Conservation (phyloP, 2,888 invertebrate genomes). For the Noctua janthe region DNA sequence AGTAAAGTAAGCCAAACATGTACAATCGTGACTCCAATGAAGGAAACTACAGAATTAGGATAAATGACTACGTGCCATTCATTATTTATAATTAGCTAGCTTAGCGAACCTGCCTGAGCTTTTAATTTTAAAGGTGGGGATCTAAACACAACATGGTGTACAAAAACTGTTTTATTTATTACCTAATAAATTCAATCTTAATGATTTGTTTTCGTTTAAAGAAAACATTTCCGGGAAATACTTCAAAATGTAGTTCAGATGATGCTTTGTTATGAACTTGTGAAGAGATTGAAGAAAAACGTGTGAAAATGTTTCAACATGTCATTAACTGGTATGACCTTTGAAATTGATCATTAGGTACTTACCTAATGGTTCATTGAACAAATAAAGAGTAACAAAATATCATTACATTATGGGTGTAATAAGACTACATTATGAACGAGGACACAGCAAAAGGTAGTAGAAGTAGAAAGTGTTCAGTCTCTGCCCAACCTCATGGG, state of each 20-base stretch:
- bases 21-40: constrained; percentile 54
- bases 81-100: constrained; percentile 46
- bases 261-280: not conserved
- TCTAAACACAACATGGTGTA: not conserved
- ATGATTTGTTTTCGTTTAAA: not conserved
- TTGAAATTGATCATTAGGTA: not conserved
- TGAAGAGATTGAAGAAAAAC: not conserved
- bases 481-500: not conserved
- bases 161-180: not conserved
- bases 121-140: constrained; percentile 7
- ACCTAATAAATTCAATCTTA: not conserved
- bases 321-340: not conserved
- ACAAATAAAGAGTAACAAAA: not conserved
- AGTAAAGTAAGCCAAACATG: constrained; percentile 55
- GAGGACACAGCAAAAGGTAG: not conserved
- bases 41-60: constrained; percentile 53
- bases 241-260: not conserved
- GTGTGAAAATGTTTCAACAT: not conserved
- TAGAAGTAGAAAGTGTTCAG: too few species aligned
- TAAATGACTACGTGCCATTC: constrained; percentile 31
- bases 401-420: not conserved
- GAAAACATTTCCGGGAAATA: not conserved
- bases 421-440: not conserved
- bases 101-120: constrained; percentile 8
- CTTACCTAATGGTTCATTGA: not conserved